Base-by-base conservation (phyloP, 2,888 invertebrate genomes). In the Timema cristinae region DNA sequence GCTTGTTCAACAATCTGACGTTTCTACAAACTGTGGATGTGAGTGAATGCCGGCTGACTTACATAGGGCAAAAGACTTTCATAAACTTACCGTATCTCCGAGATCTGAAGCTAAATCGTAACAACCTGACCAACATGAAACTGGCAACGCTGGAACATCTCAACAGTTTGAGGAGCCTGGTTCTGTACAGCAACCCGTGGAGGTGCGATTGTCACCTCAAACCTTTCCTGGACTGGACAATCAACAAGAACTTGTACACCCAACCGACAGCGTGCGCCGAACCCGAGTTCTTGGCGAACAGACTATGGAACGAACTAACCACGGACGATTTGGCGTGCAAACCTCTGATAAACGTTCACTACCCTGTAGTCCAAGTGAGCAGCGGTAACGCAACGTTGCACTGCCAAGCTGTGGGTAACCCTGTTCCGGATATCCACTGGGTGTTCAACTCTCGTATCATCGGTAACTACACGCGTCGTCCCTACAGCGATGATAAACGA, bases 131-230 rank as follows among this genome's bases (percentile, higher is more conserved):
- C 70, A 85, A 86, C 70, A 81, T 95, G 67, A 87, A 86, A 78
- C 69, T 72, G 8, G 73, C 73, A 32, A 70, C 73, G 7, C 51
- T 78, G 68, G 69, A 69, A 10, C 75, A 75, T 67, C 75, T 79
- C 71, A 80, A 81, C 49, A 47, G 11, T 10, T 81, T 95, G 70
- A 87, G 88, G 49, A 91, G 91, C 78, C 83, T 96, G 63, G 90
- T 90, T 71, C 84, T 95, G 0, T 88, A 89, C 75, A 89, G 90
- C 74, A 96, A 96, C 80, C 92, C 91, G 0, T 96, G 95, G 95
- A 87, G 90, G 73, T 96, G 96, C 79, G 93, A 95, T 79, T 96
- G 96, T 79, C 88, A 90, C 75, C 83, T 96, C 70, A 89, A 92
- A 78, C 86, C 87, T 16, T 92, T 95, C 76, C 88, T 93, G 66